Evolutionary conservation across 2,888 invertebrate genomes (phyloP).

Genomic region (Dryobota labecula): DNA sequence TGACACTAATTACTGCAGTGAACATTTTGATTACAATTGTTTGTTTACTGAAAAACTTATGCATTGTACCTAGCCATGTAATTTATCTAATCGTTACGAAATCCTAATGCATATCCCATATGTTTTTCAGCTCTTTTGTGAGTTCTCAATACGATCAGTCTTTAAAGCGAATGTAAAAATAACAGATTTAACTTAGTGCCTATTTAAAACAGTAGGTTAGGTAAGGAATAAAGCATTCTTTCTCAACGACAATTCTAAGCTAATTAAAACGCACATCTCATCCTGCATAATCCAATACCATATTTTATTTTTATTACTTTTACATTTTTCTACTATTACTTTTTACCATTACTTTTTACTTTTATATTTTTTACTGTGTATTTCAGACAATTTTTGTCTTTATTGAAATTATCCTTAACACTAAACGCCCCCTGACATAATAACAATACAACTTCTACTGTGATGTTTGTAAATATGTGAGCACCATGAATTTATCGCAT

Average conservation of each 20-base stretch:
- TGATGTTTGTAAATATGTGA: too few relatives aligned
- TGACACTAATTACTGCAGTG: slow-evolving; percentile 45
- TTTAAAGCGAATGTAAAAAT: not conserved
- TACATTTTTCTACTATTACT: too few relatives aligned
- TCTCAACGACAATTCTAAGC: not conserved
- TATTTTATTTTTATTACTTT: too few relatives aligned
- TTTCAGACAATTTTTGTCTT: too few relatives aligned
- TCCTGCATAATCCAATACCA: not conserved
- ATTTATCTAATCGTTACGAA: not conserved
- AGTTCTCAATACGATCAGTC: not conserved
- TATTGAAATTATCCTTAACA: too few relatives aligned
- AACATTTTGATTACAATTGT: slow-evolving; percentile 14
- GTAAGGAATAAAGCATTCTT: not conserved
- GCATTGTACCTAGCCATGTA: too few relatives aligned
- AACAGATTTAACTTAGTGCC: not conserved
- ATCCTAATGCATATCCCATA: not conserved
- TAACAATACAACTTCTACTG: not conserved
- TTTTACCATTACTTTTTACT: too few relatives aligned
- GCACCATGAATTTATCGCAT: too few relatives aligned
- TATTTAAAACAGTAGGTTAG: not conserved
- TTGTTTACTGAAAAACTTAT: not conserved
- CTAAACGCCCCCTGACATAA: not conserved
- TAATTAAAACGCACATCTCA: not conserved
- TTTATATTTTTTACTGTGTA: not conserved
- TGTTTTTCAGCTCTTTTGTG: not conserved